A percentile compares a stretch with the other conserved stretches of the same genome.
phyloP scores from a whole-genome alignment of 2,797 vertebrate species.

The Triplophysa yarkandensis region DNA sequence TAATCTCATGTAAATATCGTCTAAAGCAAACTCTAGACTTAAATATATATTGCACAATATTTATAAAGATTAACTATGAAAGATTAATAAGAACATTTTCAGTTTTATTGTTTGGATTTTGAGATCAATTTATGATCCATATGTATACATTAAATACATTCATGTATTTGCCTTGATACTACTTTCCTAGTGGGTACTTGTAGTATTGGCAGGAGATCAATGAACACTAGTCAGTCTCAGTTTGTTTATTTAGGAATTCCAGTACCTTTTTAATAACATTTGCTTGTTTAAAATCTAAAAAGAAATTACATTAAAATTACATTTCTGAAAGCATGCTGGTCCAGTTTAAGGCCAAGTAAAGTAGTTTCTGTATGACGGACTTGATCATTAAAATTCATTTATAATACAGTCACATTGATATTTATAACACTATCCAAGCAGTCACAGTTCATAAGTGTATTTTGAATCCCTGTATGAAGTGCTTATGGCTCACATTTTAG shows the following conservation, averaged over 20 bases:
- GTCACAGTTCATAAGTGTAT: background rate
- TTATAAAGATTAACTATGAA: background rate
- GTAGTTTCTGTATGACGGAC: background rate
- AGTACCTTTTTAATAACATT: background rate
- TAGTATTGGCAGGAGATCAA: background rate
- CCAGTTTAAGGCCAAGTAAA: background rate
- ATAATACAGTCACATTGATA: background rate
- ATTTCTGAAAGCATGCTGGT: background rate
- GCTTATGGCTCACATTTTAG: too few relatives aligned
- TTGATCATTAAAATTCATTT: background rate
- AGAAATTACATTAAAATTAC: background rate
- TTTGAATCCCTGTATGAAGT: background rate
- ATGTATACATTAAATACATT: too few relatives aligned
- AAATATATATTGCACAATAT: too few relatives aligned
- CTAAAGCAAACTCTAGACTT: too few relatives aligned
- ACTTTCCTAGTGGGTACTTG: conserved; percentile 9
- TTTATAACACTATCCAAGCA: background rate
- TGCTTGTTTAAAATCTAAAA: background rate
- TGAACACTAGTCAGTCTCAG: background rate
- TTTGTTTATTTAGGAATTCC: background rate
- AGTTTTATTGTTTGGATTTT: background rate
- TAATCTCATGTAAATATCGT: too few relatives aligned
- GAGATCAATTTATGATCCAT: background rate
- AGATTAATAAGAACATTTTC: too few relatives aligned
- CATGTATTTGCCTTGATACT: too few relatives aligned